Evolutionary conservation across 2,797 vertebrate species (phyloP).

Genomic region (Pangasius djambal): DNA sequence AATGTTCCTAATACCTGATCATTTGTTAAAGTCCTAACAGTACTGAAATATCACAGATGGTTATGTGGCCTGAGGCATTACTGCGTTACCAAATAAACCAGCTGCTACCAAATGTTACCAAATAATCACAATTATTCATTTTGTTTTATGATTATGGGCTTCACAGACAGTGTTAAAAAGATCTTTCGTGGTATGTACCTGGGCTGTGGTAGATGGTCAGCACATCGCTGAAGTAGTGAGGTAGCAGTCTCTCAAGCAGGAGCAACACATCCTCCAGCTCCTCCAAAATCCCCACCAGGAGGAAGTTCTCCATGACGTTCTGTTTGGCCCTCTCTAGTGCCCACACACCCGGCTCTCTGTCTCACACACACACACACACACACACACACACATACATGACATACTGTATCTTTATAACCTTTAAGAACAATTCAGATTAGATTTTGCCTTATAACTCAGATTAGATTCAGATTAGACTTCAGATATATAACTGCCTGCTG

Average conservation of each 20-base stretch:
- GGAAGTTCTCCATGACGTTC: slow-evolving; percentile 95
- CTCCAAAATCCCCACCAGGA: slow-evolving; percentile 95
- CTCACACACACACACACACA: slow-evolving; percentile 29
- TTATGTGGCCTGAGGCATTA: background rate
- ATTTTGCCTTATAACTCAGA: background rate
- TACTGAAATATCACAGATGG: background rate
- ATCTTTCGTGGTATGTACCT: slow-evolving; percentile 71
- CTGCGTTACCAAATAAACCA: background rate
- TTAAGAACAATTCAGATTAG: background rate
- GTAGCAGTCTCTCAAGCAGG: slow-evolving; percentile 95
- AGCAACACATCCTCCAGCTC: slow-evolving; percentile 98
- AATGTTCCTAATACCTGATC: background rate
- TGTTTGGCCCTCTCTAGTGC: slow-evolving; percentile 94
- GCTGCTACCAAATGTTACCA: background rate
- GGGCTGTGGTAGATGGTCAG: slow-evolving; percentile 96
- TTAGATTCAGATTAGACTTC: background rate
- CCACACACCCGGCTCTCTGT: slow-evolving; percentile 96
- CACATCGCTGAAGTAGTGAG: slow-evolving; percentile 97
- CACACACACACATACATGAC: background rate
- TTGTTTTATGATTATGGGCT: background rate
- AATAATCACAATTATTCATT: background rate
- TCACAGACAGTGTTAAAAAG: background rate
- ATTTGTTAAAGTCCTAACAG: background rate
- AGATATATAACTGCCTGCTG: background rate
- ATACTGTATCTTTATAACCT: background rate